Conservation (phyloP, 2,797 vertebrate species). For the Platyrinchus mystaceus region DNA sequence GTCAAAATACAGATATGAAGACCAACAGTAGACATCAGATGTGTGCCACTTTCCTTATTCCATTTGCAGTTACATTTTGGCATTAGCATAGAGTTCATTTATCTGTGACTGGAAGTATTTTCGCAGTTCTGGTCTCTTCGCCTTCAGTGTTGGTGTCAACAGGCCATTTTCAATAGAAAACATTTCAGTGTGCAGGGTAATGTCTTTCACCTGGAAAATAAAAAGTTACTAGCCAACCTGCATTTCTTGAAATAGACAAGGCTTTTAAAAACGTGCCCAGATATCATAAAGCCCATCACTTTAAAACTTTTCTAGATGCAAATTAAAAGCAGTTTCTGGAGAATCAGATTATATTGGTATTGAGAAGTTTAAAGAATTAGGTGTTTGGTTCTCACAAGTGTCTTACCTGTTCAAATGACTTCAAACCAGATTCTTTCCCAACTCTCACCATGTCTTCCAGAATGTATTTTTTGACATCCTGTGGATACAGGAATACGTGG, state of each 20-base stretch:
- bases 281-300: not conserved
- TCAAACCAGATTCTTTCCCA: slow-evolving; percentile 91
- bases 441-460: slow-evolving; percentile 87
- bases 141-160: slow-evolving; percentile 94
- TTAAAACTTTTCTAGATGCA: not conserved
- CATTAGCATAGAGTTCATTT: slow-evolving; percentile 88
- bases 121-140: slow-evolving; percentile 87
- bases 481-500: not conserved
- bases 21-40: slow-evolving; percentile 50
- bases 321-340: not conserved
- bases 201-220: slow-evolving; percentile 86
- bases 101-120: slow-evolving; percentile 87
- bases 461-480: slow-evolving; percentile 89
- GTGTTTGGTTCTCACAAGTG: not conserved
- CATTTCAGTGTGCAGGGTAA: slow-evolving; percentile 85
- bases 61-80: slow-evolving; percentile 81
- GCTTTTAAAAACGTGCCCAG: not conserved
- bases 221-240: not conserved
- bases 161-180: slow-evolving; percentile 93
- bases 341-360: not conserved
- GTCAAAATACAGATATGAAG: slow-evolving; percentile 65
- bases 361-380: not conserved
- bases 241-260: not conserved
- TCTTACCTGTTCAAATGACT: slow-evolving; percentile 95
- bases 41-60: not conserved